phyloP scores from a whole-genome alignment of 2,888 invertebrate genomes.

The Hirtodrosophila confusa region DNA sequence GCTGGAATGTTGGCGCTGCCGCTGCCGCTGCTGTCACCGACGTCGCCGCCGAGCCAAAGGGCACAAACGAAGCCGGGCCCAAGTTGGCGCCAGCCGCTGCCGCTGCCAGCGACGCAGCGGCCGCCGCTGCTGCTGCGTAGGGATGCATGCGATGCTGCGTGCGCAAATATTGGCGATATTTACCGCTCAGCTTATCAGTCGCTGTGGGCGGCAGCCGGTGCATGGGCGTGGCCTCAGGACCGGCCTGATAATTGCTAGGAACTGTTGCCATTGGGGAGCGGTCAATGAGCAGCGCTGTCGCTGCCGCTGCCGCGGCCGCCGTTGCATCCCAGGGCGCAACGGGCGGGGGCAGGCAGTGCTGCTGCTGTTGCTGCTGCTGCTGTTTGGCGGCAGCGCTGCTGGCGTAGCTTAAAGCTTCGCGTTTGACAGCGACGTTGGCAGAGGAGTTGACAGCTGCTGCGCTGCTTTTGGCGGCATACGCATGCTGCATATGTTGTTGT shows the following conservation, averaged over 20 bases:
- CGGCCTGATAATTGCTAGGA: constrained; percentile 85
- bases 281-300: constrained; percentile 79
- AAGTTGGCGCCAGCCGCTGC: constrained; percentile 75
- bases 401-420: constrained; percentile 82
- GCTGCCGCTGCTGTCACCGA: constrained; percentile 72
- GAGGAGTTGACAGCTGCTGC: constrained; percentile 27
- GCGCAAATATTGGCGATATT: constrained; percentile 86
- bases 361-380: constrained; percentile 77
- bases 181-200: constrained; percentile 84
- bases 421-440: constrained; percentile 76
- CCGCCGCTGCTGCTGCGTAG: constrained; percentile 84
- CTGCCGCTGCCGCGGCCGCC: constrained; percentile 67
- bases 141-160: constrained; percentile 86
- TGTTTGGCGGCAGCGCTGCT: constrained; percentile 57
- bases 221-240: constrained; percentile 83
- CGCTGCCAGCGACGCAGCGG: constrained; percentile 82
- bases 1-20: constrained; percentile 84
- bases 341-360: constrained; percentile 69
- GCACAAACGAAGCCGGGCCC: constrained; percentile 84
- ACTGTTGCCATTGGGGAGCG: constrained; percentile 84
- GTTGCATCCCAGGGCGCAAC: constrained; percentile 71
- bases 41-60: constrained; percentile 79
- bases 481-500: constrained; percentile 49
- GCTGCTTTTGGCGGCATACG: constrained; percentile 70
- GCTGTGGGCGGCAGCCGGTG: constrained; percentile 60